Evolutionary conservation across 1,140 invertebrate genomes (phyloP).

Genomic region (Sitodiplosis mosellana): DNA sequence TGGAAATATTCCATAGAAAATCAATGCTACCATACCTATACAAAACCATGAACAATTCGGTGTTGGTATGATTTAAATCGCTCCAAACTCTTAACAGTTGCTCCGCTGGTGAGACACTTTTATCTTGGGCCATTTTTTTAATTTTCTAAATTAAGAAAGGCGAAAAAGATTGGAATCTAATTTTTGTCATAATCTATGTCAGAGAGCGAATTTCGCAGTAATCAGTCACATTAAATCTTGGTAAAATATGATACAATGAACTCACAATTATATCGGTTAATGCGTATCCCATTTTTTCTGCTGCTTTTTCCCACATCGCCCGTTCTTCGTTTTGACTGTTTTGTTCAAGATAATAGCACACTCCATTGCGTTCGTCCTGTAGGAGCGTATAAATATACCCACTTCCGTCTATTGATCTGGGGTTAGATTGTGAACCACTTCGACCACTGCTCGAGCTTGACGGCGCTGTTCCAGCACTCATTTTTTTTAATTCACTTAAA

Average conservation of each 20-base stretch:
- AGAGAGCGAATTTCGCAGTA: too few relatives aligned
- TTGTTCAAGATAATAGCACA: constrained; percentile 59
- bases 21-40: too few relatives aligned
- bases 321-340: too few relatives aligned
- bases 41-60: constrained; percentile 54
- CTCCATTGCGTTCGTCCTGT: constrained; percentile 37
- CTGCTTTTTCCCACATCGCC: constrained; percentile 63
- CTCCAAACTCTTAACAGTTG: constrained; percentile 60
- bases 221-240: too few relatives aligned
- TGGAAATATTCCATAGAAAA: too few relatives aligned
- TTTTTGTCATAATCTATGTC: too few relatives aligned
- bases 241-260: background rate
- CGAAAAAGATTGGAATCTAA: too few relatives aligned
- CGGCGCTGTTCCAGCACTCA: too few relatives aligned
- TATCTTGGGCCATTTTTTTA: constrained; percentile 26
- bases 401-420: background rate
- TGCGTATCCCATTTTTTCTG: constrained; percentile 32
- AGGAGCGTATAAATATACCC: constrained; percentile 58
- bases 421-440: too few relatives aligned
- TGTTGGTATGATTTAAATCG: constrained; percentile 56
- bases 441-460: too few relatives aligned
- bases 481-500: too few relatives aligned
- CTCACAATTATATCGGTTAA: constrained; percentile 34
- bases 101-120: constrained; percentile 44
- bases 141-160: too few relatives aligned